Conservation (phyloP, 2,797 vertebrate species). For the Spinus pinus region DNA sequence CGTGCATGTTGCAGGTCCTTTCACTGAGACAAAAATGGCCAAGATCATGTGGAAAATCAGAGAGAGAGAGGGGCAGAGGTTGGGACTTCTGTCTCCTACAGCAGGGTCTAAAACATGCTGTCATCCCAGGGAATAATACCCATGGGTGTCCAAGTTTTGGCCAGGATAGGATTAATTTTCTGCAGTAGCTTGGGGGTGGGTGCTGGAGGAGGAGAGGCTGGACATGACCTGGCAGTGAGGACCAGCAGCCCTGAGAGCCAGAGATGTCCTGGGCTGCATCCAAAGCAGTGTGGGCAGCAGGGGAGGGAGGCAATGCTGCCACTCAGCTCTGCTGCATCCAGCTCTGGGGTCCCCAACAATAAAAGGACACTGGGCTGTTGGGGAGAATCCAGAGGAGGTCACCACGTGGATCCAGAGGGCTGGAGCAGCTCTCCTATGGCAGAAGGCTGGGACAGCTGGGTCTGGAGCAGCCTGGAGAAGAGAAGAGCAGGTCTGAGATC, state of each 20-base stretch:
- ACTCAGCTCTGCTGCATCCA: not conserved
- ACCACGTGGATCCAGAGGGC: not conserved
- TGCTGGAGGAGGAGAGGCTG: not conserved
- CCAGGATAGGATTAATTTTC: not conserved
- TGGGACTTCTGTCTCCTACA: not conserved
- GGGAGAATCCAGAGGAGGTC: not conserved
- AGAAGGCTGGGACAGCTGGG: not conserved
- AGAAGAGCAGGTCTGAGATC: not conserved
- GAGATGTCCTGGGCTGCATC: accelerated
- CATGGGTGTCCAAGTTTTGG: not conserved
- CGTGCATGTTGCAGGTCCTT: not conserved
- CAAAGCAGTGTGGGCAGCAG: not conserved
- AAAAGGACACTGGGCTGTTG: not conserved
- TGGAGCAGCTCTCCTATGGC: not conserved
- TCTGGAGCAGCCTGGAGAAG: not conserved
- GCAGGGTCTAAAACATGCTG: not conserved
- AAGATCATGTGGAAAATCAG: accelerated
- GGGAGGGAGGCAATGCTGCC: not conserved
- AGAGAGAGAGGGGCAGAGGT: not conserved
- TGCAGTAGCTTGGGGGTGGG: not conserved
- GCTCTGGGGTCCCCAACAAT: not conserved
- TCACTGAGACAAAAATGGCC: not conserved
- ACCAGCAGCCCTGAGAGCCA: not conserved
- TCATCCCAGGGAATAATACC: not conserved
- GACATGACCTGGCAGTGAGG: not conserved